Evolutionary conservation across 2,113 vertebrate genomes (phyloP).

Genomic region (Hippocampus abdominalis): DNA sequence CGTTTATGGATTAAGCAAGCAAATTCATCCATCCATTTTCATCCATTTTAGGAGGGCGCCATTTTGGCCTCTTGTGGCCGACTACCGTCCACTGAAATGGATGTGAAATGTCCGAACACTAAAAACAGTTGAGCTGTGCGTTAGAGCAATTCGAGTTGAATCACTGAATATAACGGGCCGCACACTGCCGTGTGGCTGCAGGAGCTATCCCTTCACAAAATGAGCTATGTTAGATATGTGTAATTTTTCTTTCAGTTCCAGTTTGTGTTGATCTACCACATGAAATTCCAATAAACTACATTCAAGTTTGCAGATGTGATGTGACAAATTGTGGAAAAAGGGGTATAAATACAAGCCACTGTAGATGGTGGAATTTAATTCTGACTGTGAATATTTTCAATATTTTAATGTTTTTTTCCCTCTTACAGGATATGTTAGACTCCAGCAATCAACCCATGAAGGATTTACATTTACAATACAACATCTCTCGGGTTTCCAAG

Average conservation of each 20-base stretch:
- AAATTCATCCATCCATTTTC: too few species aligned
- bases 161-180: too few species aligned
- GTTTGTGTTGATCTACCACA: not conserved
- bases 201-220: too few species aligned
- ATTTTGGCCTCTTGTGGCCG: too few species aligned
- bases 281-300: not conserved
- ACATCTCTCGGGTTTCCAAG: constrained; percentile 30
- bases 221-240: not conserved
- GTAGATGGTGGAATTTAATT: not conserved
- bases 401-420: not conserved
- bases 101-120: too few species aligned
- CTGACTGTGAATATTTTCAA: not conserved
- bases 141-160: too few species aligned
- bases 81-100: too few species aligned
- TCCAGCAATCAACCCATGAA: constrained; percentile 26
- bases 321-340: not conserved
- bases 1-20: too few species aligned
- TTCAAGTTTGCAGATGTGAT: not conserved
- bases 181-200: too few species aligned
- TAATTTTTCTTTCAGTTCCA: not conserved
- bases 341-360: not conserved
- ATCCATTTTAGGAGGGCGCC: too few species aligned
- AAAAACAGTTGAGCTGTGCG: too few species aligned
- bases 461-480: constrained; percentile 14
- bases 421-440: constrained; percentile 27